phyloP scores from a whole-genome alignment of 2,113 vertebrate species.

The Cinclus cinclus region DNA sequence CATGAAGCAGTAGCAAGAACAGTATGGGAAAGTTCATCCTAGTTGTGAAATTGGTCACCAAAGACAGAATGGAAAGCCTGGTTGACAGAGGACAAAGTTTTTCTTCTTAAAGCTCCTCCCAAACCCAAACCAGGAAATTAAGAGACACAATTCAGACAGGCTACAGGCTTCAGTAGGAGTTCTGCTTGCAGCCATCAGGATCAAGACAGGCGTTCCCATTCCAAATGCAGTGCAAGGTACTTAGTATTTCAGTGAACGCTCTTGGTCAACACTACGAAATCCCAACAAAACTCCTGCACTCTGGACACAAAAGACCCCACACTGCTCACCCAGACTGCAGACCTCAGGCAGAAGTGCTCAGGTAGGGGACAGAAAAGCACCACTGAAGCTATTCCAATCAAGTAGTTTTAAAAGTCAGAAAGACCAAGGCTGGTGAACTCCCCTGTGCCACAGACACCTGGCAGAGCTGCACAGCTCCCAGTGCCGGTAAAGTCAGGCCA shows the following conservation, averaged over 20 bases:
- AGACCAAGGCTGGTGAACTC: neutral
- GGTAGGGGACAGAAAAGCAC: neutral
- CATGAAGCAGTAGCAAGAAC: neutral
- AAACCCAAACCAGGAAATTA: neutral
- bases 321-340: too few relatives aligned
- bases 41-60: neutral
- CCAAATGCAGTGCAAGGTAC: neutral
- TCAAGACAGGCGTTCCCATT: neutral
- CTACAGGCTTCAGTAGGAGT: neutral
- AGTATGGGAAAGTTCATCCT: neutral
- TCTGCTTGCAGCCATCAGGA: neutral
- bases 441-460: neutral
- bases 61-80: neutral
- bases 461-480: neutral
- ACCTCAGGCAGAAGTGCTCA: neutral
- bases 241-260: fast-evolving
- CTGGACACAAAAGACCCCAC: neutral
- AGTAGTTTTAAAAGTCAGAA: neutral
- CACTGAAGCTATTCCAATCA: neutral
- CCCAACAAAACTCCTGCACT: neutral
- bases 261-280: neutral
- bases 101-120: neutral
- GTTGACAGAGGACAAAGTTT: neutral
- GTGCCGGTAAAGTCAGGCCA: neutral
- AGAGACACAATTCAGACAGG: neutral